Conservation (phyloP, 2,113 vertebrate species). For the Arizona elegans region DNA sequence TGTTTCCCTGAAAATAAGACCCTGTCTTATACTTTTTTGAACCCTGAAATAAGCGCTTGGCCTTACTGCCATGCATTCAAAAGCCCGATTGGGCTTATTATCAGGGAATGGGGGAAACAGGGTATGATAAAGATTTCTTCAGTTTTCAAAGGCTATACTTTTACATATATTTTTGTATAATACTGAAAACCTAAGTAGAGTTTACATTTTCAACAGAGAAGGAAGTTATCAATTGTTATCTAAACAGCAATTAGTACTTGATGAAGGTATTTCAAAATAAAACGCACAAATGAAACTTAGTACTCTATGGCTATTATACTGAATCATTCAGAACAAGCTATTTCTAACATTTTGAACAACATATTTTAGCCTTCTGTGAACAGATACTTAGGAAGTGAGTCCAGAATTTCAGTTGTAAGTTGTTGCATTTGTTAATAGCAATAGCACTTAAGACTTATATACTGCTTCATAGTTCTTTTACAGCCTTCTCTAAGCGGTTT, state of each 20-base stretch:
- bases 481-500: too few species aligned
- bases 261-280: background rate
- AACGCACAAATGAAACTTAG: background rate
- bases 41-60: too few species aligned
- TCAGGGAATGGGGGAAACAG: too few species aligned
- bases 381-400: background rate
- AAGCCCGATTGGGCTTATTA: too few species aligned
- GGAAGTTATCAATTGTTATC: background rate
- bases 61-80: too few species aligned
- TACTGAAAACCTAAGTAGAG: background rate
- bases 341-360: background rate
- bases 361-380: background rate
- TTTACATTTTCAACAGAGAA: background rate
- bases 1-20: too few species aligned
- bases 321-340: background rate
- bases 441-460: too few species aligned
- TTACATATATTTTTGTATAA: background rate
- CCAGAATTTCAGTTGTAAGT: background rate
- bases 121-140: background rate
- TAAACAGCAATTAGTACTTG: background rate
- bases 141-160: background rate
- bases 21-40: too few species aligned
- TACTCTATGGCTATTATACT: background rate
- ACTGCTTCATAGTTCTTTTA: too few species aligned
- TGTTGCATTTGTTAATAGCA: background rate